Evolutionary conservation across 37 sponge, comb jelly and placozoan species (phyloP).

Genomic region (Hexactinellida sp.): DNA sequence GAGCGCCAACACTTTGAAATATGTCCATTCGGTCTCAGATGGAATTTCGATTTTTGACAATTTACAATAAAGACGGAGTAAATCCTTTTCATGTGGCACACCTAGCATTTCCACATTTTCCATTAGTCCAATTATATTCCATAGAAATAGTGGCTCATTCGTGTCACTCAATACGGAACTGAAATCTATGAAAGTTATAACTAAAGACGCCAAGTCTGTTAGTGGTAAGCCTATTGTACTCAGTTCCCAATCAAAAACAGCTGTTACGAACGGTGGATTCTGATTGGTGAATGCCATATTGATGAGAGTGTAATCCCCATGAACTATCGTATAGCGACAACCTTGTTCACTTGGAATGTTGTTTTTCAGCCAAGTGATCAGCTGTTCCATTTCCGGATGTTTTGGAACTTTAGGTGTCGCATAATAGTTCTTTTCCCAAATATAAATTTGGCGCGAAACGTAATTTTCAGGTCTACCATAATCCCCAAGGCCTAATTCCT

Average conservation of each 20-base stretch:
- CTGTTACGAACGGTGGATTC: conserved; percentile 52
- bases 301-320: conserved; percentile 63
- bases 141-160: not conserved
- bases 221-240: conserved; percentile 57
- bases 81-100: not conserved
- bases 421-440: conserved; percentile 26
- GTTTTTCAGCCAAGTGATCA: conserved; percentile 40
- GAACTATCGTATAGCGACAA: conserved; percentile 36
- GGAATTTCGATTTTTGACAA: not conserved
- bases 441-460: conserved; percentile 9
- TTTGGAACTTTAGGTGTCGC: conserved; percentile 16
- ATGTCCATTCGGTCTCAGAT: conserved; percentile 20
- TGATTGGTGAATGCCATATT: conserved; percentile 42
- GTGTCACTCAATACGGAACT: not conserved
- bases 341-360: conserved; percentile 31
- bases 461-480: conserved; percentile 41
- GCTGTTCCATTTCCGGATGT: conserved; percentile 28
- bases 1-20: conserved; percentile 50
- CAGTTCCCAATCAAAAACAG: conserved; percentile 82
- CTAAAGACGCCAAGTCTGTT: conserved; percentile 39
- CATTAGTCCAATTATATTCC: not conserved
- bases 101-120: not conserved
- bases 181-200: conserved; percentile 23
- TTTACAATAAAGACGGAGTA: not conserved
- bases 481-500: conserved; percentile 31